Evolutionary conservation across 2,797 vertebrate genomes (phyloP).

Genomic region (Coilia nasus): DNA sequence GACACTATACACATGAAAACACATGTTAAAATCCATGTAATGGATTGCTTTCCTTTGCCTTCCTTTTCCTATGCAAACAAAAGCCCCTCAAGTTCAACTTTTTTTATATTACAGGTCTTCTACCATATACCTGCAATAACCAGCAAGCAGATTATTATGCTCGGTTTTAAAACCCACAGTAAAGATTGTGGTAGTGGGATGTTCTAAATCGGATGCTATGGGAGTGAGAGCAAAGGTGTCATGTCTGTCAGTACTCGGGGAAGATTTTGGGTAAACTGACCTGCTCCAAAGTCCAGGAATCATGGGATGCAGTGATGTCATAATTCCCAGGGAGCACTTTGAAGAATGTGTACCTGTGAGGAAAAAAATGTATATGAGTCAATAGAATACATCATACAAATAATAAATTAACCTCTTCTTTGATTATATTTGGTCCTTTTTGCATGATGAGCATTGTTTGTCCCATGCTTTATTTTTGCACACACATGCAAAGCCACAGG

Average conservation of each 20-base stretch:
- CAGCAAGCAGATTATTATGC: neutral
- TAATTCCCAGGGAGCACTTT: slow-evolving; percentile 95
- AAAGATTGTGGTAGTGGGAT: neutral
- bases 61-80: too few species aligned
- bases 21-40: too few species aligned
- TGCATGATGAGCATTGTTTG: neutral
- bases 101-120: too few species aligned
- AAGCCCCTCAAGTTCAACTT: too few species aligned
- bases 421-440: neutral
- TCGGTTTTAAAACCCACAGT: neutral
- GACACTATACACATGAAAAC: too few species aligned
- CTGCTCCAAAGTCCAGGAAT: slow-evolving; percentile 91
- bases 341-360: slow-evolving; percentile 88
- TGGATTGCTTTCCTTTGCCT: too few species aligned
- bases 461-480: neutral
- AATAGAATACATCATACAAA: neutral
- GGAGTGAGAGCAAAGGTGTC: neutral
- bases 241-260: neutral
- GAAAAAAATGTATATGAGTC: slow-evolving; percentile 16
- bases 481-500: neutral
- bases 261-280: slow-evolving; percentile 64
- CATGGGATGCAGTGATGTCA: slow-evolving; percentile 89
- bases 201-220: neutral
- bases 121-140: neutral
- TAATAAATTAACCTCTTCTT: neutral